phyloP scores from a whole-genome alignment of 2,797 vertebrate genomes.

The Macroramphosus scolopax region DNA sequence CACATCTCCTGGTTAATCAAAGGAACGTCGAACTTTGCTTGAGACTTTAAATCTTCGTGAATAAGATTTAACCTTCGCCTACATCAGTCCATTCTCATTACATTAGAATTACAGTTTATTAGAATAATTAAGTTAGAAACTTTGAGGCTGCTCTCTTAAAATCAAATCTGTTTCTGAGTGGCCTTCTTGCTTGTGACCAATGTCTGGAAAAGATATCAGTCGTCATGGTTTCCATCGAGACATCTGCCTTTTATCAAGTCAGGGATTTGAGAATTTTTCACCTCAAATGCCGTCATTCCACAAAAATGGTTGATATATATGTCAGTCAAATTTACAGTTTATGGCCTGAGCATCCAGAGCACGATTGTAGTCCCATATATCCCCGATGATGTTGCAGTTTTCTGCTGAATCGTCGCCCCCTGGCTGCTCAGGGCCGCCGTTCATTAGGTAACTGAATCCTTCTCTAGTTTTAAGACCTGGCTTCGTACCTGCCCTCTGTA shows the following conservation, averaged over 20 bases:
- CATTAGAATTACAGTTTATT: too few relatives aligned
- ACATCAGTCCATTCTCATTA: constrained; percentile 5
- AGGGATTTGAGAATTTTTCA: constrained; percentile 70
- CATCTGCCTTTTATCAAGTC: constrained; percentile 79
- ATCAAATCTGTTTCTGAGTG: too few relatives aligned
- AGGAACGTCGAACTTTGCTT: neutral
- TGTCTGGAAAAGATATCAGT: constrained; percentile 56
- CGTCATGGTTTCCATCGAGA: constrained; percentile 64
- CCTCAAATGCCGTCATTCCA: constrained; percentile 47
- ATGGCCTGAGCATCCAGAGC: constrained; percentile 20
- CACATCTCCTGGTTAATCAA: constrained; percentile 10
- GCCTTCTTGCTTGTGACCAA: constrained; percentile 44
- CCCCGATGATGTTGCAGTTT: too few relatives aligned
- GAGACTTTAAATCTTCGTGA: too few relatives aligned
- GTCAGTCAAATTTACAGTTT: too few relatives aligned
- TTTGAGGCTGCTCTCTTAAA: constrained; percentile 2
- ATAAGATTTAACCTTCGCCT: too few relatives aligned
- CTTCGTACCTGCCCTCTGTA: constrained; percentile 12
- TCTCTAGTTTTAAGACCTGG: too few relatives aligned
- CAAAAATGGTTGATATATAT: constrained; percentile 57
- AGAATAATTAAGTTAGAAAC: neutral
- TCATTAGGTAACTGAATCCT: too few relatives aligned
- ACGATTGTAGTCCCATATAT: too few relatives aligned
- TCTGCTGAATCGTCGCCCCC: too few relatives aligned
- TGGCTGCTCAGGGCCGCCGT: too few relatives aligned